Percentiles rank a stretch among this genome's conserved stretches.
These are phyloP conservation scores for Monodelphis domestica DNA, from an alignment of 2,797 vertebrate genomes.

Conservation along the genomic window DNA sequence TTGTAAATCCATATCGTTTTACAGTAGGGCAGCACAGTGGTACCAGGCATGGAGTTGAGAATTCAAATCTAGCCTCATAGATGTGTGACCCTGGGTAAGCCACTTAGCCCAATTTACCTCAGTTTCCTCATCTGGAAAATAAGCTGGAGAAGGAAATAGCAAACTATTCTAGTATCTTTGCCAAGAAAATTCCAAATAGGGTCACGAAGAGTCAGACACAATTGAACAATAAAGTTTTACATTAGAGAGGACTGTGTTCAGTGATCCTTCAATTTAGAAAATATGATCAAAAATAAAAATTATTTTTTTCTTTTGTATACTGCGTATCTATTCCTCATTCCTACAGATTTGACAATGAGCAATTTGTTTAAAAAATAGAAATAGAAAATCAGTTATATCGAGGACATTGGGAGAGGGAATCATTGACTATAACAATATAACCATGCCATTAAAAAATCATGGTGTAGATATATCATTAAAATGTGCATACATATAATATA, in stretches of 20 bases:
- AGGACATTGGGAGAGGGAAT: not conserved
- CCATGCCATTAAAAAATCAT: constrained; percentile 2
- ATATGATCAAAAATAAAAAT: not conserved
- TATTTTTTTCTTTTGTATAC: not conserved
- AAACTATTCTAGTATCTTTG: not conserved
- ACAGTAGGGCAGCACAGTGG: not conserved
- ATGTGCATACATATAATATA: too few species aligned
- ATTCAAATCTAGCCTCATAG: not conserved
- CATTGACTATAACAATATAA: not conserved
- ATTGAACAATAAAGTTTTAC: not conserved
- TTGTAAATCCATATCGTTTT: not conserved
- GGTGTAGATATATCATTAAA: too few species aligned
- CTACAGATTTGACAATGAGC: not conserved
- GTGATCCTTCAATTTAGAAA: not conserved
- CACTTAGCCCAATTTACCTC: not conserved
- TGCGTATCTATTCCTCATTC: not conserved
- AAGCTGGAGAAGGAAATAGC: not conserved
- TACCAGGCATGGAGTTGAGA: not conserved
- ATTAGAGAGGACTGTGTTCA: not conserved
- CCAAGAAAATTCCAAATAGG: not conserved
- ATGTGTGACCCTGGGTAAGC: not conserved
- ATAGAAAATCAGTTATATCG: not conserved
- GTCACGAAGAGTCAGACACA: not conserved
- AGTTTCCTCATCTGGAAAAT: not conserved
- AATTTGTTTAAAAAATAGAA: not conserved